Evolutionary conservation across 2,888 invertebrate species (phyloP).

Genomic region (Nineta flava): DNA sequence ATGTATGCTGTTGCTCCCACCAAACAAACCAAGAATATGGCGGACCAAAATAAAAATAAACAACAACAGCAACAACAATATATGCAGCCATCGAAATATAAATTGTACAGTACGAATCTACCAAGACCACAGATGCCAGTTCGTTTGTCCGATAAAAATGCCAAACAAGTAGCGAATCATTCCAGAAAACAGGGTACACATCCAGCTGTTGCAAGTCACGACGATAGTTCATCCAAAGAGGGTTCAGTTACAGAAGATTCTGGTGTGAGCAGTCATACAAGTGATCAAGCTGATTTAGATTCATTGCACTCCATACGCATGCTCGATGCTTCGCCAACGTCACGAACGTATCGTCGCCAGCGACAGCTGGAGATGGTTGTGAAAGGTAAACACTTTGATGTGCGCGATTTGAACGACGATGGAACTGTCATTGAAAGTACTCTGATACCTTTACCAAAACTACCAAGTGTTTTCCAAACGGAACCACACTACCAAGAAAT

Average conservation of each 20-base stretch:
- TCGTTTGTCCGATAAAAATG: conserved; percentile 46
- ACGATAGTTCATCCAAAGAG: conserved; percentile 29
- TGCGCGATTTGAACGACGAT: conserved; percentile 45
- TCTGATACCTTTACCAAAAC: conserved; percentile 45
- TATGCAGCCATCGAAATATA: conserved; percentile 37
- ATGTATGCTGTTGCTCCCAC: too few relatives aligned
- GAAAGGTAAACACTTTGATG: conserved; percentile 57
- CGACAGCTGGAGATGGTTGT: conserved; percentile 60
- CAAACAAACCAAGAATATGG: conserved; percentile 11
- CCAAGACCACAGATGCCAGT: conserved; percentile 57
- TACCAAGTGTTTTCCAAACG: conserved; percentile 32
- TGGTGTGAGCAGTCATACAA: conserved; percentile 32
- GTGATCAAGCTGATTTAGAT: conserved; percentile 17
- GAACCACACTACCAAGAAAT: conserved; percentile 18
- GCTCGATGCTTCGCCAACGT: conserved; percentile 23
- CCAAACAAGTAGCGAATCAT: conserved; percentile 57
- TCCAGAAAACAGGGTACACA: conserved; percentile 37
- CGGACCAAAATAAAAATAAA: conserved; percentile 1
- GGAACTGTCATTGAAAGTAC: conserved; percentile 45
- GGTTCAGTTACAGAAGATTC: conserved; percentile 51
- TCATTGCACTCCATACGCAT: conserved; percentile 22
- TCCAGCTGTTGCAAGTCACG: conserved; percentile 13
- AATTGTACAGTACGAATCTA: conserved; percentile 52
- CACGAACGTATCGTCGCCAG: conserved; percentile 32
- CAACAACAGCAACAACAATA: not conserved